Conservation (phyloP, 1,140 invertebrate genomes). For the Magallana gigas region DNA sequence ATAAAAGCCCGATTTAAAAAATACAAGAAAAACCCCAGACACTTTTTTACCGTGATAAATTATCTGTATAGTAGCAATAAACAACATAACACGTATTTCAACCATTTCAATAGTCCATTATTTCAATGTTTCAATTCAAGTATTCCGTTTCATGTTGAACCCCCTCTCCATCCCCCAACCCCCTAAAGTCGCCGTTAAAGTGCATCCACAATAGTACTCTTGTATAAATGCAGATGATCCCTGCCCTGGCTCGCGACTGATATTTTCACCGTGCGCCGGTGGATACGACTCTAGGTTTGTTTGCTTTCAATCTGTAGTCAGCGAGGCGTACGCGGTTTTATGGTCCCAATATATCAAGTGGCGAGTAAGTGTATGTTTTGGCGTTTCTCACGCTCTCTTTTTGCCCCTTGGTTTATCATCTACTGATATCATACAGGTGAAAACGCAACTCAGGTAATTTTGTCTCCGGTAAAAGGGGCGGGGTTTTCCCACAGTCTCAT, state of each 20-base stretch:
- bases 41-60: too few species aligned
- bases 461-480: slow-evolving; percentile 44
- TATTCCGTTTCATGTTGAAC: background rate
- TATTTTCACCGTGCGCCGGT: slow-evolving; percentile 13
- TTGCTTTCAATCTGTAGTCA: slow-evolving; percentile 48
- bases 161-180: background rate
- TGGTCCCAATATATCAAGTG: slow-evolving; percentile 49
- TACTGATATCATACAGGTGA: slow-evolving; percentile 39
- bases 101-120: background rate
- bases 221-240: background rate
- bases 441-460: slow-evolving; percentile 43
- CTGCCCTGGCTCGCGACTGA: slow-evolving; percentile 1
- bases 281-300: slow-evolving; percentile 26
- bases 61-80: too few species aligned
- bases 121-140: background rate
- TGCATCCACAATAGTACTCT: background rate
- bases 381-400: slow-evolving; percentile 49
- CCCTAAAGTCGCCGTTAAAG: background rate
- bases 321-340: slow-evolving; percentile 44
- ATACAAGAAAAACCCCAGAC: too few species aligned
- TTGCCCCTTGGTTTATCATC: slow-evolving; percentile 41
- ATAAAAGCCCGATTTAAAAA: too few species aligned
- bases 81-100: too few species aligned
- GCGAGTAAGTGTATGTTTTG: slow-evolving; percentile 47
- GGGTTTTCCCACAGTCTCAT: slow-evolving; percentile 51